Base-by-base conservation (phyloP, 1,140 invertebrate species). In the Drosophila nasuta region DNA sequence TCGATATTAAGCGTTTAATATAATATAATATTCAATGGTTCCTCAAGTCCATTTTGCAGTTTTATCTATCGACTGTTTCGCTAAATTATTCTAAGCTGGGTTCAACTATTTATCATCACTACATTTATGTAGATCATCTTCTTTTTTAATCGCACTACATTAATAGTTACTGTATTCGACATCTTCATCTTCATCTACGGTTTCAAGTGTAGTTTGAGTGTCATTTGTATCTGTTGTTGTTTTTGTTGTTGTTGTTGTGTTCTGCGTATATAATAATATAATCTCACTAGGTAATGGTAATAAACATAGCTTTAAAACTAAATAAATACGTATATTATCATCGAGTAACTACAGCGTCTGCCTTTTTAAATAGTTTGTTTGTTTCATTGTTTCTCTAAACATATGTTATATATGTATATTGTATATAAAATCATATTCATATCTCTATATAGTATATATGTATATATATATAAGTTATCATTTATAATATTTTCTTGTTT, bases 281-380 rank as follows among this genome's bases (percentile, higher is more conserved):
- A 54, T 54, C 17, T 64, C 54, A 79, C 83, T 89, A 89, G 70
- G 30, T 77, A 78, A 87, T 77, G 56, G 11, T 54, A 57, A 58
- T 81, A 76, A 83, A 80, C 81, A 80, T 81, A 83, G 69, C 33
- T 49, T 77, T 87, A 79, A 52, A 89, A 89, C 78, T 81, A 76
- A 79, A 85, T 76, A 81, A 80, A 82, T 88, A 79, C 77, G 45
- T 59, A 52, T 77, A 82, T 81, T 88, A 81, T 85, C 57, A 56
- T 81, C 75, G 43, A 88, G 77, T 89, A 80, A 79, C 81, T 85
- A 89, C 85, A 89, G 85, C 85, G 85, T 89, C 86, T 89, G 85
- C 85, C 85, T 90, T 74, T 63, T 87, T 85, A 79, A 81, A 79
- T 85, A 78, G 64, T 76, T 80, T 73, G 35, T 74, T 69, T 56